phyloP scores from a whole-genome alignment of 2,797 vertebrate species.

The Sebastes taczanowskii region DNA sequence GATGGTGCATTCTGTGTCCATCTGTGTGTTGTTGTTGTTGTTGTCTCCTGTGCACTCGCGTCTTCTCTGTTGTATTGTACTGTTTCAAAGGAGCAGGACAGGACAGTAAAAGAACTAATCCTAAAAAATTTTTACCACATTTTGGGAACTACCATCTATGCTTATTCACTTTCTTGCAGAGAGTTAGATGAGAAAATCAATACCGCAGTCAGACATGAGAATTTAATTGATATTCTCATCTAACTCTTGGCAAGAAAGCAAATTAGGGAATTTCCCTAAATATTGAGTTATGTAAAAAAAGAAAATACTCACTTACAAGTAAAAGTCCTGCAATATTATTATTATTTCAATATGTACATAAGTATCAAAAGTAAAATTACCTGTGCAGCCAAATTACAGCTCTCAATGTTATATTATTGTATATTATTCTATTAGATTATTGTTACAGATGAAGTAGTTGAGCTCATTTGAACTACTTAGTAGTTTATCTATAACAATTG shows the following conservation, averaged over 20 bases:
- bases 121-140: not conserved
- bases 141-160: not conserved
- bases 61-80: not conserved
- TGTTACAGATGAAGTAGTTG: not conserved
- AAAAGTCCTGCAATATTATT: not conserved
- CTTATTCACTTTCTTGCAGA: too few species aligned
- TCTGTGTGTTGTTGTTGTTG: not conserved
- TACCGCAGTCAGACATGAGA: too few species aligned
- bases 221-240: not conserved
- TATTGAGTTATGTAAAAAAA: not conserved
- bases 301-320: too few species aligned
- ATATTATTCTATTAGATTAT: not conserved
- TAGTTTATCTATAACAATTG: not conserved
- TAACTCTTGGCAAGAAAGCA: not conserved
- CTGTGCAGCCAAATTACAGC: not conserved
- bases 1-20: constrained; percentile 1
- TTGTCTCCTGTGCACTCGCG: not conserved
- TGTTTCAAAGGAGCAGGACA: not conserved
- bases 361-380: not conserved
- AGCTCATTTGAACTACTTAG: fast-evolving
- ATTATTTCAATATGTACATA: not conserved
- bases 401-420: not conserved
- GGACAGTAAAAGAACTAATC: not conserved
- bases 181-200: too few species aligned
- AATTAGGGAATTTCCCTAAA: not conserved